phyloP scores from a whole-genome alignment of 64 coral and sea anemone genomes.

The Porites lutea region DNA sequence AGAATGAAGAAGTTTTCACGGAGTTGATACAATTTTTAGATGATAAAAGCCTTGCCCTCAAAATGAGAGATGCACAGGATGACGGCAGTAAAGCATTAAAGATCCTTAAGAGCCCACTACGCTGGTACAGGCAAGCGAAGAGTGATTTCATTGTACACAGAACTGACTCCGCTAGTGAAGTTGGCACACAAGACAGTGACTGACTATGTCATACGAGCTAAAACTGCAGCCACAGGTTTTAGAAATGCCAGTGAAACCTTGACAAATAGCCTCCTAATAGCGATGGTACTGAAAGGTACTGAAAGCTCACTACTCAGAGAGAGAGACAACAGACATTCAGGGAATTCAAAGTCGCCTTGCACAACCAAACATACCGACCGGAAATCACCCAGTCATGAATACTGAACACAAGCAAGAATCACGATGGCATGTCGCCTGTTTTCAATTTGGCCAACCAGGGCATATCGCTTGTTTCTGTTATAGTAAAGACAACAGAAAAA shows the following conservation, averaged over 20 bases:
- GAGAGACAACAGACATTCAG: conserved; percentile 37
- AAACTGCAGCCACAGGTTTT: conserved; percentile 6
- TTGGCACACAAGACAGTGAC: too few relatives aligned
- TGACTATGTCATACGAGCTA: neutral
- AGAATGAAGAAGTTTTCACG: neutral
- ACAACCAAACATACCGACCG: neutral
- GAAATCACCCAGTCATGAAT: neutral
- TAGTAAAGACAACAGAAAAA: neutral
- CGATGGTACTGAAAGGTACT: neutral
- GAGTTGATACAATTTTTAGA: too few relatives aligned
- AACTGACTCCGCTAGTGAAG: conserved; percentile 3
- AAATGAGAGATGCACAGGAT: too few relatives aligned
- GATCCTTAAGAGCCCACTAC: neutral
- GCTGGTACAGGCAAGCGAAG: neutral
- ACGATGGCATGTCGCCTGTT: neutral
- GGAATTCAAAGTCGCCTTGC: neutral
- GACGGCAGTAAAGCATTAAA: conserved; percentile 1
- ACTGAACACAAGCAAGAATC: conserved; percentile 34
- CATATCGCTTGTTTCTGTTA: conserved; percentile 40
- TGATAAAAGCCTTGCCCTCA: too few relatives aligned
- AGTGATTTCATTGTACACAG: conserved; percentile 23
- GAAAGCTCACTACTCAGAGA: conserved; percentile 8
- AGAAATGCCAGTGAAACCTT: conserved; percentile 35
- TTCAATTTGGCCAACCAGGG: conserved; percentile 21
- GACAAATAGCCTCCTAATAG: conserved; percentile 31